phyloP scores from a whole-genome alignment of 37 sponge, comb jelly and placozoan species.

The Oopsacas minuta region DNA sequence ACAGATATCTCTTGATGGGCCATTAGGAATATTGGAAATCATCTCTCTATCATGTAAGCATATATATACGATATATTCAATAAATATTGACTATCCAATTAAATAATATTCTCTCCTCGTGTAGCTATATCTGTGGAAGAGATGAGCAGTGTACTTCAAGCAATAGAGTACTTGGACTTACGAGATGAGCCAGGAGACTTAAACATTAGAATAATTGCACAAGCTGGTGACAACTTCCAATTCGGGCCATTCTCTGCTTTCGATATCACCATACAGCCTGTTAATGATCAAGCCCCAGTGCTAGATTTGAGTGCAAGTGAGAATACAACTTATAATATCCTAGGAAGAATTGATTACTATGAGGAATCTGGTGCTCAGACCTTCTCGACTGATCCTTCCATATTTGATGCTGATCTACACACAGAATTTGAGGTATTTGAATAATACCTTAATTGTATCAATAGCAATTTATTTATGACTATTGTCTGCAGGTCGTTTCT shows the following conservation, averaged over 20 bases:
- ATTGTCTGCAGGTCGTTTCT: not conserved
- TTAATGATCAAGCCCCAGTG: not conserved
- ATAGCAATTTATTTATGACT: not conserved
- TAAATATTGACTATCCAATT: not conserved
- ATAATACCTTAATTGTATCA: not conserved
- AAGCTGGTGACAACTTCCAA: not conserved
- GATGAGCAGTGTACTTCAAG: not conserved
- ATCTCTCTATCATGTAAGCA: not conserved
- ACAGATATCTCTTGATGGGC: not conserved
- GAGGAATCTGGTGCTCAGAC: not conserved
- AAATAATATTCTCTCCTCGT: not conserved
- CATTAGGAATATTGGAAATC: not conserved
- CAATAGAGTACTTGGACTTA: not conserved
- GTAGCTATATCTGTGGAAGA: not conserved
- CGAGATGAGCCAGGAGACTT: not conserved
- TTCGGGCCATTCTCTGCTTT: not conserved
- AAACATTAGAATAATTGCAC: not conserved
- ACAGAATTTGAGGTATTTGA: not conserved
- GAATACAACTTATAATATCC: not conserved
- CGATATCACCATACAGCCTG: not conserved
- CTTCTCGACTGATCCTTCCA: constrained; percentile 5
- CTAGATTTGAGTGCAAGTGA: not conserved
- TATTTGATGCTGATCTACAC: not conserved
- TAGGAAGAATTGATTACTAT: not conserved
- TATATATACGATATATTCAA: not conserved